A percentile compares a stretch with the other conserved stretches of the same genome.
These are phyloP conservation scores for Lasioglossum leucozonium DNA, from an alignment of 2,888 invertebrate species.

Conservation along the genomic window DNA sequence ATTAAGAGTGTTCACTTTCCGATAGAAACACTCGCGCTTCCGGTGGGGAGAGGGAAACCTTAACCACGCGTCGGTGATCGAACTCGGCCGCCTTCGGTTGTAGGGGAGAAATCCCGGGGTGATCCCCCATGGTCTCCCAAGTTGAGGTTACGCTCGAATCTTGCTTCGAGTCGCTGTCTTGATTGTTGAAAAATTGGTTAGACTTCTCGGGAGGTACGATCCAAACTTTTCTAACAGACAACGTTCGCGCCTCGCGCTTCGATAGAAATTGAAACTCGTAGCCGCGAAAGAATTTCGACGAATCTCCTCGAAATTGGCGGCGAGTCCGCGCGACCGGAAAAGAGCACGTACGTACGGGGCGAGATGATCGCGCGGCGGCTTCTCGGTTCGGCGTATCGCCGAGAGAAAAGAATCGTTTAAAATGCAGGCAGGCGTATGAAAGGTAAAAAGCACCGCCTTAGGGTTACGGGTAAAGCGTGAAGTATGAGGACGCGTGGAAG, in stretches of 20 bases:
- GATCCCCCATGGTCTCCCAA: neutral
- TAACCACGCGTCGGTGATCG: neutral
- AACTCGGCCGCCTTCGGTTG: neutral
- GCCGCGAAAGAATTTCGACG: neutral
- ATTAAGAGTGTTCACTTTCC: neutral
- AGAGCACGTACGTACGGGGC: neutral
- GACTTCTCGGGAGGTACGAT: too few relatives aligned
- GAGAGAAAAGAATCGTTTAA: conserved; percentile 32
- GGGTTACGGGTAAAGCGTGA: conserved; percentile 42
- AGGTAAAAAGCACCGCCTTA: conserved; percentile 49
- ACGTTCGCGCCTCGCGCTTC: too few relatives aligned
- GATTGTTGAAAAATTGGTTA: too few relatives aligned
- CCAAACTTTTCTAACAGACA: too few relatives aligned
- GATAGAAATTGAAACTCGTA: neutral
- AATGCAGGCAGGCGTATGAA: conserved; percentile 31
- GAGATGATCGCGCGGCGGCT: conserved; percentile 16
- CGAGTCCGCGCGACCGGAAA: neutral
- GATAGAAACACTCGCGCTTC: neutral
- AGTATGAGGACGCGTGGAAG: conserved; percentile 36
- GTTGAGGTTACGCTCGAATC: too few relatives aligned
- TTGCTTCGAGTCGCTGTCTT: too few relatives aligned
- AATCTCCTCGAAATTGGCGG: conserved; percentile 4
- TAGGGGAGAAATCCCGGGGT: neutral
- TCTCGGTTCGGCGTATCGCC: conserved; percentile 3
- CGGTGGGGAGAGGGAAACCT: neutral